Base-by-base conservation (phyloP, 2,888 invertebrate species). In the Idaea aversata region DNA sequence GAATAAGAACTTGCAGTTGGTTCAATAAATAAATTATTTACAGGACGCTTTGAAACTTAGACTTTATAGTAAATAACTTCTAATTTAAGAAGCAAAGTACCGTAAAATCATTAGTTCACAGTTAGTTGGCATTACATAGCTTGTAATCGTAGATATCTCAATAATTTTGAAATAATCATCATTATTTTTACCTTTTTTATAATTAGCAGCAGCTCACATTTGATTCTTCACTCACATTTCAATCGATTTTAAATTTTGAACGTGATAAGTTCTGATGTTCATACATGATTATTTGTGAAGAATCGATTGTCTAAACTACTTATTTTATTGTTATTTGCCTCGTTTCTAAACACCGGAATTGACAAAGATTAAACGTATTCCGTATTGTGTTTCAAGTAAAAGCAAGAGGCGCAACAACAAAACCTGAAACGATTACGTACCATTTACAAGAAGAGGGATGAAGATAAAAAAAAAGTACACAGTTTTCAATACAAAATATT, bases 331-430 rank as follows among this genome's bases (percentile, higher is more conserved):
- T 62, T 57, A 57, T 34, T 69, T 57, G 61, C 64, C 34, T 63
- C 63, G 60, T 63, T 65, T 15, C 15, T 47, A 63, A 65, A 69
- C 61, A 67, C 60, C 68, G 67, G 70, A 70, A 65, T 66, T n/a
- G 68, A 70, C 63, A 68, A 72, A 64, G 70, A 77, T 78, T 75
- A 76, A 79, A 81, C 74, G 34, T 66, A 76, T 83, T 80, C 78
- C 78, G 77, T 88, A 80, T 89, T 88, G 77, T 88, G 86, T 88
- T 90, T 90, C 90, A 91, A 91, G 91, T 90, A 88, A 86, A 87
- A 75, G 80, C 85, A 90, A 89, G 90, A 84, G 88, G 84, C 85
- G 85, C 88, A 70, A 75, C 86, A 83, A 81, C 87, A 88, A 89
- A 88, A 84, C 85, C 82, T 88, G 90, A 89, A 85, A 74, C 81